Evolutionary conservation across 92 coral and sea anemone genomes (phyloP), one percentile per base, ranked within the genome.

Genomic region (Heteractis magnifica): DNA sequence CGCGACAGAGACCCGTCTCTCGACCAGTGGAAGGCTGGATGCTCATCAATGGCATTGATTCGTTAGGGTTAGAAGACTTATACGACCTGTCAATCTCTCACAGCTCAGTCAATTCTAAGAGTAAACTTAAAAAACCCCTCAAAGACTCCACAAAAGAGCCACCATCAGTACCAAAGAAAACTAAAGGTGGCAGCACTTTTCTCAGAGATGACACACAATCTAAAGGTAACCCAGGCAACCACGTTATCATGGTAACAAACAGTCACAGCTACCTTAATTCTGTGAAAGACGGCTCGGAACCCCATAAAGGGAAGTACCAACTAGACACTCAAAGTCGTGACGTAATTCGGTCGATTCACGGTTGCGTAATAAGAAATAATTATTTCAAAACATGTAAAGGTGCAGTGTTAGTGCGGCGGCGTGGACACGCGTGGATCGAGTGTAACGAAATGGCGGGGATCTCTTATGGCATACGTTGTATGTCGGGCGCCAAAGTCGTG

Each of bases 391-490:
- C 88, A 0, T 92, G 94, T 26, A 89, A 92, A 62, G 98, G 98
- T 19, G 99, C 98, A 0, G 93, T 96, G 59, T 87, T 92, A 9
- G 91, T 94, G 21, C 82, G 99, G 6, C 92, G 98, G 12, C 88
- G 95, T 49, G 99, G 98, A 2, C 93, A 92, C 48, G 98, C 95
- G 6, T 96, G 99, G 99, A 85, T 96, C 72, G 99, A 96, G 77
- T 93, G 99, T 6, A 94, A 93, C 79, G 94, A 96, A 86, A 92
- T 96, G 81, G 75, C 87, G 41, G 86, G 86, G 26, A 77, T 96
- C 49, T 85, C 88, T 9, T 93, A 94, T 72, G 99, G 98, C 13
- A 77, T 96, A 44, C 87, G 98, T 8, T 96, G 99, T 59, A 87
- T 92, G 13, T 88, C 96, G 21, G 91, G 94, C 26, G 95, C 97